Percentiles rank a stretch among this genome's conserved stretches.
These are phyloP conservation scores for Dasysyrphus albostriatus DNA, from an alignment of 2,888 invertebrate species.

Conservation along the genomic window DNA sequence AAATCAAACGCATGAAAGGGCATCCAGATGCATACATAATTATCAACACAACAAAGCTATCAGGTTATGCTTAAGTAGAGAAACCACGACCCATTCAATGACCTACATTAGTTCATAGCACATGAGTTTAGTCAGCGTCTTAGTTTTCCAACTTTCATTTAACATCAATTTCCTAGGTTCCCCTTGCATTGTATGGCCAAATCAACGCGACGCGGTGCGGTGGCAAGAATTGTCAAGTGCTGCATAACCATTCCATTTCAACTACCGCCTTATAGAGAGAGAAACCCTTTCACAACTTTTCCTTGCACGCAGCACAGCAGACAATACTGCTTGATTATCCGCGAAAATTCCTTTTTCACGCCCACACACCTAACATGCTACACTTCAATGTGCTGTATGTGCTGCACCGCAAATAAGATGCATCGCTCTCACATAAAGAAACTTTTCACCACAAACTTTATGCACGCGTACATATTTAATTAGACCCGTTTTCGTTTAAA, in stretches of 20 bases:
- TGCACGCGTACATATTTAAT: slow-evolving; percentile 64
- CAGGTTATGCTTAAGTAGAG: slow-evolving; percentile 32
- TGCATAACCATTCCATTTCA: background rate
- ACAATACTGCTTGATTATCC: slow-evolving; percentile 64
- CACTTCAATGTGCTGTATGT: background rate
- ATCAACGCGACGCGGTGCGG: background rate
- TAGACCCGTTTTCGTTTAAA: slow-evolving; percentile 39
- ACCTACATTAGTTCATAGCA: slow-evolving; percentile 30
- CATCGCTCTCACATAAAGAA: slow-evolving; percentile 21
- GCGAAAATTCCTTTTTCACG: slow-evolving; percentile 48
- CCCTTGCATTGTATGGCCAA: background rate
- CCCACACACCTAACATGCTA: background rate
- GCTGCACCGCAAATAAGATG: slow-evolving; percentile 34
- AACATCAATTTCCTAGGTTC: slow-evolving; percentile 23
- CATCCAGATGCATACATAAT: background rate
- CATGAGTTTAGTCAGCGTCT: background rate
- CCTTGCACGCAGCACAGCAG: slow-evolving; percentile 19
- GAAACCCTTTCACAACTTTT: slow-evolving; percentile 58
- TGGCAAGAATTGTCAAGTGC: slow-evolving; percentile 5
- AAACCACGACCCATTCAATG: slow-evolving; percentile 42
- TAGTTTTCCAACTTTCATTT: slow-evolving; percentile 60
- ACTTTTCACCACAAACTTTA: slow-evolving; percentile 55
- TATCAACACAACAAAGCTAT: background rate
- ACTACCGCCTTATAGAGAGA: background rate
- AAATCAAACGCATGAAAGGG: background rate